phyloP scores from a whole-genome alignment of 53 echinoderm and acorn worm species.

The Antedon mediterranea region DNA sequence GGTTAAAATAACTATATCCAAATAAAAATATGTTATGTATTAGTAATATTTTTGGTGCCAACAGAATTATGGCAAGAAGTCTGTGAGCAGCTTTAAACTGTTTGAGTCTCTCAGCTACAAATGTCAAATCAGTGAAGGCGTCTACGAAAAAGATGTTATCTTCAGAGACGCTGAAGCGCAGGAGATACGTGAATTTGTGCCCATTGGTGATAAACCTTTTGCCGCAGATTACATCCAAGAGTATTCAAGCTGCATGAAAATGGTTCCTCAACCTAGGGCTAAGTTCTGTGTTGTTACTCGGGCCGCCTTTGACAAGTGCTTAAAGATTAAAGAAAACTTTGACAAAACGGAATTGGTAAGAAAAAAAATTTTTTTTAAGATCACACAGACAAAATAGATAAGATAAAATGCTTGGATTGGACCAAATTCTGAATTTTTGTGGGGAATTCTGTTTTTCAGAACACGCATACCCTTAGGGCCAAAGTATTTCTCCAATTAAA shows the following conservation, averaged over 20 bases:
- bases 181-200: background rate
- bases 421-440: too few species aligned
- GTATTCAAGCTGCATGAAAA: constrained; percentile 22
- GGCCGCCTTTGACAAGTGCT: constrained; percentile 15
- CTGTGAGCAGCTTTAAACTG: constrained; percentile 28
- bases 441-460: too few species aligned
- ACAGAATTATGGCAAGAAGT: background rate
- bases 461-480: too few species aligned
- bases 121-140: constrained; percentile 10
- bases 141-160: constrained; percentile 38
- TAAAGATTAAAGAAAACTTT: constrained; percentile 21
- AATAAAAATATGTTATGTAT: too few species aligned
- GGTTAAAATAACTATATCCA: too few species aligned
- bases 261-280: constrained; percentile 60
- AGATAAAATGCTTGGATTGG: too few species aligned
- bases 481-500: too few species aligned
- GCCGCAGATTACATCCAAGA: constrained; percentile 1
- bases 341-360: constrained; percentile 31
- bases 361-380: background rate
- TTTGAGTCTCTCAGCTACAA: constrained; percentile 60
- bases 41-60: too few species aligned
- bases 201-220: background rate
- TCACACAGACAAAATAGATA: too few species aligned
- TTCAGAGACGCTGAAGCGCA: constrained; percentile 51
- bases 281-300: constrained; percentile 49